Evolutionary conservation across 2,113 vertebrate species (phyloP).

Genomic region (Bolborhynchus lineola): DNA sequence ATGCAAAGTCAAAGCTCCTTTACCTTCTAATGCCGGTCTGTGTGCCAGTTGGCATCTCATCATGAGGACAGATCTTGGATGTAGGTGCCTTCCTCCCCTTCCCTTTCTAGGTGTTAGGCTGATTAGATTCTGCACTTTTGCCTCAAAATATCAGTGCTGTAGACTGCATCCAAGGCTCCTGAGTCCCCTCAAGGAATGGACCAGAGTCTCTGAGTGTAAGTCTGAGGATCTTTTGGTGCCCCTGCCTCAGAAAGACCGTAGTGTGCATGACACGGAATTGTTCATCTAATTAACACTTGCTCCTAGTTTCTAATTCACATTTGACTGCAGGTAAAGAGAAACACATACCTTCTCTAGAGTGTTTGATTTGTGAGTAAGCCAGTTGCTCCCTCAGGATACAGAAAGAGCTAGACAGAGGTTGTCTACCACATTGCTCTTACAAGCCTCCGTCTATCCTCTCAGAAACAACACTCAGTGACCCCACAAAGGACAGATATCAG

Average conservation of each 20-base stretch:
- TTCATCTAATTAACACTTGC: neutral
- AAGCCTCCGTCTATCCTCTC: slow-evolving; percentile 2
- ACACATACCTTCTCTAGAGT: neutral
- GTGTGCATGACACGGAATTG: neutral
- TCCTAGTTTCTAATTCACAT: neutral
- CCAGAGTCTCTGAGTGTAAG: neutral
- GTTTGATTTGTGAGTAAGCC: neutral
- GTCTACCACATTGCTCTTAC: neutral
- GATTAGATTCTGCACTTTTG: slow-evolving; percentile 26
- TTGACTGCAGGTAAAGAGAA: neutral
- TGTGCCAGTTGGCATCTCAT: neutral
- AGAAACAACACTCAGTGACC: neutral
- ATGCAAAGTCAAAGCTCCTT: slow-evolving; percentile 22
- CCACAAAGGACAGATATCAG: neutral
- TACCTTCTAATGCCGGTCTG: neutral
- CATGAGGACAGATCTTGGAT: neutral
- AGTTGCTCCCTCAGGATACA: slow-evolving; percentile 33
- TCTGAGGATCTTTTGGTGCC: neutral
- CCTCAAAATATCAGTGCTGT: slow-evolving; percentile 25
- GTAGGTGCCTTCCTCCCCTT: slow-evolving; percentile 43
- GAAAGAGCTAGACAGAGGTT: slow-evolving; percentile 19
- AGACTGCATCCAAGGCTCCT: neutral
- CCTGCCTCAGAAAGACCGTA: neutral
- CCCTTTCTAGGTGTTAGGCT: slow-evolving; percentile 17
- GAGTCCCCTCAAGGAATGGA: neutral